These are phyloP conservation scores for Achlya flavicornis DNA, from an alignment of 2,888 invertebrate genomes.

Conservation along the genomic window DNA sequence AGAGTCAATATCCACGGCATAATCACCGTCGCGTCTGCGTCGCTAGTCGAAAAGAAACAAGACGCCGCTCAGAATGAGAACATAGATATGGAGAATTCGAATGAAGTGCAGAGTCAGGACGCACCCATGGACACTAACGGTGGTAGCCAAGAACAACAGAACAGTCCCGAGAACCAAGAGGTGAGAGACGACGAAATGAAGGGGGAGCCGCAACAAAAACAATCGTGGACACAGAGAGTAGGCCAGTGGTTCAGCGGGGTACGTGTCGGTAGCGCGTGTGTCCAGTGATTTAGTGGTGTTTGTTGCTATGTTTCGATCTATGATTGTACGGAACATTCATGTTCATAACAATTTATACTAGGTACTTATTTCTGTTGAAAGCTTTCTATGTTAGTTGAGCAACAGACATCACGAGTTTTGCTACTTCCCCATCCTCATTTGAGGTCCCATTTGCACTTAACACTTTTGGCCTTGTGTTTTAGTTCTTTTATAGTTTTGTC, in stretches of 20 bases:
- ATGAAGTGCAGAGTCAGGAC: slow-evolving; percentile 70
- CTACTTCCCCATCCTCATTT: slow-evolving; percentile 69
- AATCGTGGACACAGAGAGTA: slow-evolving; percentile 89
- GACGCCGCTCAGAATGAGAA: slow-evolving; percentile 70
- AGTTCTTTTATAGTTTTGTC: slow-evolving; percentile 58
- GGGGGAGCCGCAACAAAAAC: slow-evolving; percentile 78
- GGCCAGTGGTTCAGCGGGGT: slow-evolving; percentile 89
- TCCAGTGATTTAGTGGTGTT: slow-evolving; percentile 62
- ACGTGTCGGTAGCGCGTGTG: slow-evolving; percentile 83
- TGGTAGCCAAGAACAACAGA: slow-evolving; percentile 69
- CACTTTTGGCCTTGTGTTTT: slow-evolving; percentile 49
- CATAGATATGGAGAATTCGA: slow-evolving; percentile 75
- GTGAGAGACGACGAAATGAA: slow-evolving; percentile 77
- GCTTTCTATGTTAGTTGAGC: slow-evolving; percentile 35
- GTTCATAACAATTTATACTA: too few species aligned
- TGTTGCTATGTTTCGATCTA: slow-evolving; percentile 56
- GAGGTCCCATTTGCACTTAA: slow-evolving; percentile 81
- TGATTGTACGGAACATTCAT: slow-evolving; percentile 22
- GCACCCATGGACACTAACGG: slow-evolving; percentile 81
- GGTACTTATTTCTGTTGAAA: background rate
- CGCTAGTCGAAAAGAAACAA: slow-evolving; percentile 90
- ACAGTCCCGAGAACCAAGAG: slow-evolving; percentile 77
- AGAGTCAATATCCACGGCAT: slow-evolving; percentile 97
- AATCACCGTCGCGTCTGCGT: slow-evolving; percentile 93
- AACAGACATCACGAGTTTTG: slow-evolving; percentile 69